Conservation (phyloP, 2,888 invertebrate species). For the Hirudinaria manillensis region DNA sequence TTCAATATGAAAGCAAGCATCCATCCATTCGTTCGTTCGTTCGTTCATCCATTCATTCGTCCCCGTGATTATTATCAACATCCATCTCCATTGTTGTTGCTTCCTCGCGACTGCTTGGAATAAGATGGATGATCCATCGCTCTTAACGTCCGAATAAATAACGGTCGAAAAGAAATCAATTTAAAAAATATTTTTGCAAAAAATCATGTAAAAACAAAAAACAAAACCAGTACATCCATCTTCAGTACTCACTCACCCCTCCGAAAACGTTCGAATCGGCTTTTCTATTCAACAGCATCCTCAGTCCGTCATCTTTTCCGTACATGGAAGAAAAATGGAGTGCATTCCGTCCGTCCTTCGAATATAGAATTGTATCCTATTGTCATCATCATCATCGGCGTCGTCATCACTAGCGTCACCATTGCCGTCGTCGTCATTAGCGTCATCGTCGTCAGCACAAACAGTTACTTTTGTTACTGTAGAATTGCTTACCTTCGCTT, state of each 20-base stretch:
- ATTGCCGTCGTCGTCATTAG: neutral
- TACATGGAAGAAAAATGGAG: conserved; percentile 90
- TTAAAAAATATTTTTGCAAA: too few relatives aligned
- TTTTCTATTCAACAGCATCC: conserved; percentile 75
- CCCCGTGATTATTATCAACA: too few relatives aligned
- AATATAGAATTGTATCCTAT: neutral
- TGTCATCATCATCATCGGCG: neutral
- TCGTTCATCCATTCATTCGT: too few relatives aligned
- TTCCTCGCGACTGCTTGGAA: too few relatives aligned
- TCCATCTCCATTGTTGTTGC: too few relatives aligned
- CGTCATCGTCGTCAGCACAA: neutral
- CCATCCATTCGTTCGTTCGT: too few relatives aligned
- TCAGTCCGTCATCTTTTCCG: conserved; percentile 88
- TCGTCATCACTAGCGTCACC: neutral
- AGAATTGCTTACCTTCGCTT: conserved; percentile 74
- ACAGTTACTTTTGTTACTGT: too few relatives aligned
- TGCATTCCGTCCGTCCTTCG: conserved; percentile 90
- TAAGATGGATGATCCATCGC: too few relatives aligned
- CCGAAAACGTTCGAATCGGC: conserved; percentile 87
- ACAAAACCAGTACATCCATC: neutral
- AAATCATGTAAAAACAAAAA: too few relatives aligned
- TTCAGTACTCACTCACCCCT: conserved; percentile 67
- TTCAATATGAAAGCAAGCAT: too few relatives aligned
- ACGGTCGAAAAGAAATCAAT: too few relatives aligned
- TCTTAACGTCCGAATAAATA: too few relatives aligned